Evolutionary conservation across 2,797 vertebrate species (phyloP), one percentile per base, ranked within the genome.

Genomic region (Liasis olivaceus): DNA sequence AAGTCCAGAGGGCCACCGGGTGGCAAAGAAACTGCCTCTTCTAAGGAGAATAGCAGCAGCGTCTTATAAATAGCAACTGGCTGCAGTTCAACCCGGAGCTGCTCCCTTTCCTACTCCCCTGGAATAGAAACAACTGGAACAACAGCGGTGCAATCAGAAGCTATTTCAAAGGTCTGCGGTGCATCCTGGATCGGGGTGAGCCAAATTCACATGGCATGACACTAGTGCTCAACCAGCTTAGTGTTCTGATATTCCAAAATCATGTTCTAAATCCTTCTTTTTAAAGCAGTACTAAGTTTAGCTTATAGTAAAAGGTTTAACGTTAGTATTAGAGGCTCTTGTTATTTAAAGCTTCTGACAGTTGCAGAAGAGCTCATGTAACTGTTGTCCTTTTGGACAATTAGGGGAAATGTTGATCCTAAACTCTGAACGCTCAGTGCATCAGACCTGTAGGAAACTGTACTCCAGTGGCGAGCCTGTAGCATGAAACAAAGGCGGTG

Each of bases 291-390:
- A 97, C 95, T 96, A 96, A 94, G 90, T 96, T 97, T 97, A 98
- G 97, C 97, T 98, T 97, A 97, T 96, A 95, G 64, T 96, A 97
- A 97, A 96, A 97, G 95, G 95, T 97, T 98, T 97, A 96, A 94
- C 92, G 90, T 95, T 95, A 94, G 92, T 96, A 51, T 24, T 90
- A 89, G 93, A 97, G 94, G 96, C 92, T 93, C 97, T 96, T 84
- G 0, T 94, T 95, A 91, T 90, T 95, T 96, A 97, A 81, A 96
- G 95, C 94, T 97, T 94, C 96, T 96, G 59, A 93, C 85, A 89
- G 95, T 95, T 94, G 94, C 89, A 96, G 95, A 95, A 94, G 26
- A 91, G 91, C 91, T 97, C 94, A 93, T 92, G 31, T 84, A 90
- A 15, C 36, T 93, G 94, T 94, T 94, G 92, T 91, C 88, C 96